A percentile compares a stretch with the other conserved stretches of the same genome.
phyloP scores from a whole-genome alignment of 2,888 invertebrate species.

The Actias luna region DNA sequence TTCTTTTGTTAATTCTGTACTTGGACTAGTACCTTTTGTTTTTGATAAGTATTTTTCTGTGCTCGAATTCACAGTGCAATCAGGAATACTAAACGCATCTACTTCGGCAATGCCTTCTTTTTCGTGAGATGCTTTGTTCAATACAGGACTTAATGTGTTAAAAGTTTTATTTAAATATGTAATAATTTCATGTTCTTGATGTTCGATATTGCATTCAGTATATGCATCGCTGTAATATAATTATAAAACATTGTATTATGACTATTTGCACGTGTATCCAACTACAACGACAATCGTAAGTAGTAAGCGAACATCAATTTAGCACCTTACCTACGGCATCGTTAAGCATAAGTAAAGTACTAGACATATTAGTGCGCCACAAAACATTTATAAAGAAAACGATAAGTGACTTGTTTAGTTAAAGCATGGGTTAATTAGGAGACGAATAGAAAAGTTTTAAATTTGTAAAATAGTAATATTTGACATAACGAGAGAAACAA shows the following conservation, averaged over 20 bases:
- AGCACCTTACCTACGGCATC: neutral
- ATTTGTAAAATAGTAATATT: too few relatives aligned
- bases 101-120: conserved; percentile 59
- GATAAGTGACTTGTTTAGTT: too few relatives aligned
- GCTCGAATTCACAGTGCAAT: conserved; percentile 61
- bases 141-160: conserved; percentile 36
- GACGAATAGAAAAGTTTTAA: too few relatives aligned
- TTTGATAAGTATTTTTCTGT: conserved; percentile 49
- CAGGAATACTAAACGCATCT: conserved; percentile 74
- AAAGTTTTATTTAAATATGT: conserved; percentile 61
- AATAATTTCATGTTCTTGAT: conserved; percentile 75
- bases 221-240: conserved; percentile 69
- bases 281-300: neutral
- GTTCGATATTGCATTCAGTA: conserved; percentile 71
- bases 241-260: conserved; percentile 18
- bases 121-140: conserved; percentile 35
- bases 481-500: too few relatives aligned
- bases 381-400: too few relatives aligned
- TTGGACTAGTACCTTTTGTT: conserved; percentile 61
- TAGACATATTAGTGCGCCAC: neutral
- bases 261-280: neutral
- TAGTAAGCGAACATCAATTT: neutral
- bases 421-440: too few relatives aligned
- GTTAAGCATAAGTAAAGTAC: neutral
- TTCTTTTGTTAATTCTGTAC: conserved; percentile 66